Evolutionary conservation across 2,888 invertebrate genomes (phyloP).

Genomic region (Endomychus coccineus): DNA sequence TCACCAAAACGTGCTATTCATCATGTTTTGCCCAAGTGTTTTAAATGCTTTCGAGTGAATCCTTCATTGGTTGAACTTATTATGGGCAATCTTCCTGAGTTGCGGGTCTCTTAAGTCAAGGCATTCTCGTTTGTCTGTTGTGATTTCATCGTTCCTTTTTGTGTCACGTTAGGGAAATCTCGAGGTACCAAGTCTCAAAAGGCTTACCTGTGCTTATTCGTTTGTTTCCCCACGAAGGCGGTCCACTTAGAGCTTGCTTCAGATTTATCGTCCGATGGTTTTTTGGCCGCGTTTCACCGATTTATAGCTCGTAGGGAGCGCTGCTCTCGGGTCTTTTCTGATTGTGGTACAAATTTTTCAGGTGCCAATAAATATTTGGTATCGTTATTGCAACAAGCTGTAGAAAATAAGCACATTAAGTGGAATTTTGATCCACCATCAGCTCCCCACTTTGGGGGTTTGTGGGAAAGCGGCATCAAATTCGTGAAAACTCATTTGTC

Average conservation of each 20-base stretch:
- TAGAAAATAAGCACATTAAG: constrained; percentile 6
- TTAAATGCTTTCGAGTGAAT: constrained; percentile 15
- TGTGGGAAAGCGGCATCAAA: constrained; percentile 31
- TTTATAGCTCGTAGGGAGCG: too few species aligned
- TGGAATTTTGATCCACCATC: constrained; percentile 32
- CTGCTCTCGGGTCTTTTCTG: constrained; percentile 19
- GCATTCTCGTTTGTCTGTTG: constrained; percentile 16
- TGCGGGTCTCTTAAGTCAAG: constrained; percentile 10
- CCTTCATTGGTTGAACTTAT: constrained; percentile 12
- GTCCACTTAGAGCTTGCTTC: constrained; percentile 25
- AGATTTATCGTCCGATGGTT: constrained; percentile 20
- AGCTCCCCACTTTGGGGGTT: constrained; percentile 31
- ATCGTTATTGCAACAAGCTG: constrained; percentile 2
- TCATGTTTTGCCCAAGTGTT: constrained; percentile 12
- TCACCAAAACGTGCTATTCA: constrained; percentile 11
- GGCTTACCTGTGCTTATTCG: constrained; percentile 15
- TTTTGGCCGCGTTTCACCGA: too few species aligned
- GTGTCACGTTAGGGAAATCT: constrained; percentile 6
- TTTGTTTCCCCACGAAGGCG: constrained; percentile 20
- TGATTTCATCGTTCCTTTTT: constrained; percentile 19
- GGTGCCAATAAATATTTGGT: constrained; percentile 14
- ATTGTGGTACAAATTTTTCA: constrained; percentile 24
- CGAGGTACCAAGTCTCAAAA: constrained; percentile 12
- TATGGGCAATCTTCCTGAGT: constrained; percentile 18
- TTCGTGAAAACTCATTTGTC: constrained; percentile 27